These are phyloP conservation scores for Drosophila cyrtoloma DNA, from an alignment of 2,888 invertebrate species.

Conservation along the genomic window DNA sequence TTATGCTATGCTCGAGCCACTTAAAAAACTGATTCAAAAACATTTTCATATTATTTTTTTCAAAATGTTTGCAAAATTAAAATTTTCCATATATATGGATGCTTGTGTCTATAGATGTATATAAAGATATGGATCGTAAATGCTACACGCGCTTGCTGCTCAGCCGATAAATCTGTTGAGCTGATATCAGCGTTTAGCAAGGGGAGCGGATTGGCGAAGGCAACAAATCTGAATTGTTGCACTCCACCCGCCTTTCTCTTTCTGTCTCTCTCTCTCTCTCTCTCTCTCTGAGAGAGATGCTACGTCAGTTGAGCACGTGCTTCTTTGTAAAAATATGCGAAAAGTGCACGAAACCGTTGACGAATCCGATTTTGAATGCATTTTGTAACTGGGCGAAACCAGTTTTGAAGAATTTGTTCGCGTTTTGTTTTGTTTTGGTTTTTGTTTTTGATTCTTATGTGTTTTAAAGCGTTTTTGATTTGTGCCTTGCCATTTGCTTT, in stretches of 20 bases:
- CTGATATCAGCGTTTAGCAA: not conserved
- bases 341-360: conserved; percentile 63
- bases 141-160: conserved; percentile 61
- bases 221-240: conserved; percentile 14
- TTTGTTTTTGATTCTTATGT: conserved; percentile 54
- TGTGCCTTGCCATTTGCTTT: not conserved
- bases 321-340: conserved; percentile 57
- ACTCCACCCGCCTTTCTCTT: too few relatives aligned
- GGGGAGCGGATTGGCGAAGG: not conserved
- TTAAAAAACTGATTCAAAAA: conserved; percentile 39
- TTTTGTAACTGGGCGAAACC: conserved; percentile 73
- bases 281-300: conserved; percentile 1
- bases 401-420: conserved; percentile 47
- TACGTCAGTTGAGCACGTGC: conserved; percentile 64
- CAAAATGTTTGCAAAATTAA: conserved; percentile 16
- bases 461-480: conserved; percentile 47
- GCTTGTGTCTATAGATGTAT: conserved; percentile 14
- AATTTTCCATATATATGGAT: conserved; percentile 40
- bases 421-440: conserved; percentile 36
- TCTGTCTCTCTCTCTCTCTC: not conserved
- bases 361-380: conserved; percentile 32
- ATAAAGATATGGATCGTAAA: conserved; percentile 16
- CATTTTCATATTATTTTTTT: conserved; percentile 19
- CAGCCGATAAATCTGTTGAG: conserved; percentile 53
- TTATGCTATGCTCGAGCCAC: conserved; percentile 9